Conservation (phyloP, 2,797 vertebrate species). For the Remorina albescens region DNA sequence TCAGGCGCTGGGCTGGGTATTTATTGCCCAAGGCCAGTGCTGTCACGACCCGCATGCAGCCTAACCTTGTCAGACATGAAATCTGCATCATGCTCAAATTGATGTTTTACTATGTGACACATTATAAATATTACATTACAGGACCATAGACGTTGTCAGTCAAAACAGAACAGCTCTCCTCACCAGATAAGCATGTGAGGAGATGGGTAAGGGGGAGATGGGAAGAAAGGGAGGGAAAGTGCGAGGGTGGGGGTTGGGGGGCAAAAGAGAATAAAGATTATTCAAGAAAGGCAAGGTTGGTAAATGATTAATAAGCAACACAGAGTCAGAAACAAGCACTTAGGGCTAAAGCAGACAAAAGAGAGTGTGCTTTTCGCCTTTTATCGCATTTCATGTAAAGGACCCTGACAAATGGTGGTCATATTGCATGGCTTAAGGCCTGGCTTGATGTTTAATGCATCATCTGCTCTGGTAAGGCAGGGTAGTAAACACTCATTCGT, state of each 20-base stretch:
- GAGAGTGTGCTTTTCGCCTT: slow-evolving; percentile 84
- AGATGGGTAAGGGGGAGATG: slow-evolving; percentile 13
- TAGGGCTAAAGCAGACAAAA: slow-evolving; percentile 92
- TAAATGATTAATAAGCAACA: slow-evolving; percentile 97
- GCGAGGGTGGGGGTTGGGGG: slow-evolving; percentile 7
- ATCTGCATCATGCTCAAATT: slow-evolving; percentile 91
- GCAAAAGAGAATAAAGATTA: slow-evolving; percentile 74
- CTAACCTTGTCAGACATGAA: slow-evolving; percentile 90
- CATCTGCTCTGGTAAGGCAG: slow-evolving; percentile 81
- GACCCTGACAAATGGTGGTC: slow-evolving; percentile 87
- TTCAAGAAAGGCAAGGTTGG: slow-evolving; percentile 86
- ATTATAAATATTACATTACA: slow-evolving; percentile 99
- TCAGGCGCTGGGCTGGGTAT: slow-evolving; percentile 72
- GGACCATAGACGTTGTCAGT: slow-evolving; percentile 92
- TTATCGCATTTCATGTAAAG: slow-evolving; percentile 86
- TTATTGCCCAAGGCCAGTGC: slow-evolving; percentile 82
- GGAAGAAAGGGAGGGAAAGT: slow-evolving; percentile 41
- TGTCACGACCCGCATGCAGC: slow-evolving; percentile 85
- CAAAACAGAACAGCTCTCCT: slow-evolving; percentile 87
- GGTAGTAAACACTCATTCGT: slow-evolving; percentile 87
- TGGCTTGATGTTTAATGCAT: slow-evolving; percentile 87
- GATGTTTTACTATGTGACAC: slow-evolving; percentile 94
- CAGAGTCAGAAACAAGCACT: slow-evolving; percentile 94
- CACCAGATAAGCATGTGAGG: slow-evolving; percentile 88
- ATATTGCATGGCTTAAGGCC: slow-evolving; percentile 84